These are phyloP conservation scores for Scrobipalpa atriplicella DNA, from an alignment of 2,888 invertebrate genomes.

Conservation along the genomic window DNA sequence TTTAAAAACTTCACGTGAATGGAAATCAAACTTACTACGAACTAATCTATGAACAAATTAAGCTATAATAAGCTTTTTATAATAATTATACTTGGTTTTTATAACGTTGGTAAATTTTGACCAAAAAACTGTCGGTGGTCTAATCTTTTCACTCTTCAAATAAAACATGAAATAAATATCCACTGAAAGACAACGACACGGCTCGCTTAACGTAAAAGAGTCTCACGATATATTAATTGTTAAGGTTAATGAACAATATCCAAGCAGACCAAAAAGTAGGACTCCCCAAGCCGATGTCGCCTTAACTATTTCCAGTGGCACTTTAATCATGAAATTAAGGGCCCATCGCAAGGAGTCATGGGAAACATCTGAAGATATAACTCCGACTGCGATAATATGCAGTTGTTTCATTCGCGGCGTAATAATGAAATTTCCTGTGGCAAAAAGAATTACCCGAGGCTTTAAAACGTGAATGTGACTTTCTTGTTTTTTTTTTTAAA, in stretches of 20 bases:
- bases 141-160: background rate
- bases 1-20: too few species aligned
- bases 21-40: too few species aligned
- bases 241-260: slow-evolving; percentile 11
- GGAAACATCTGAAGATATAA: background rate
- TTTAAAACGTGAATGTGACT: too few species aligned
- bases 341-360: slow-evolving; percentile 7
- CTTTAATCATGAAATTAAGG: slow-evolving; percentile 20
- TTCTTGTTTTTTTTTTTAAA: too few species aligned
- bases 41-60: too few species aligned
- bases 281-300: slow-evolving; percentile 10
- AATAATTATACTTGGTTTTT: too few species aligned
- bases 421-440: too few species aligned
- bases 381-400: background rate
- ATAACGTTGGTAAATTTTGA: too few species aligned
- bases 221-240: slow-evolving; percentile 17
- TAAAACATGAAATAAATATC: background rate
- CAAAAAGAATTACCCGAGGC: too few species aligned
- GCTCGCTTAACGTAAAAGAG: background rate
- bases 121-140: background rate
- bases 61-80: too few species aligned
- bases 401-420: too few species aligned
- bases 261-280: background rate
- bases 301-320: slow-evolving; percentile 14
- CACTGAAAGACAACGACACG: background rate